These are phyloP conservation scores for Lordiphosa clarofinis DNA, from an alignment of 1,140 invertebrate species.

Conservation along the genomic window DNA sequence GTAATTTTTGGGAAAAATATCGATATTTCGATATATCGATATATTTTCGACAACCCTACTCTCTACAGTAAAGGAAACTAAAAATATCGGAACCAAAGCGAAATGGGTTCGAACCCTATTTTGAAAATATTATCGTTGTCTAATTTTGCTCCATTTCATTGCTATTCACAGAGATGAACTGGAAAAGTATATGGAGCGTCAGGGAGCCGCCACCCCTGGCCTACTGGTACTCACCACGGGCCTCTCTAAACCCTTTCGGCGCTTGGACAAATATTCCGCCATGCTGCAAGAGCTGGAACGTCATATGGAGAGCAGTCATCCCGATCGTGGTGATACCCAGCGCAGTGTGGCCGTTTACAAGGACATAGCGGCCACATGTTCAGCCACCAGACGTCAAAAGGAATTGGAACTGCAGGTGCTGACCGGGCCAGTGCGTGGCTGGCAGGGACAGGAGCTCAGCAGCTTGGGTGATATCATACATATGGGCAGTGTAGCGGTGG, in stretches of 20 bases:
- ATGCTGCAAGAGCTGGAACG: conserved; percentile 97
- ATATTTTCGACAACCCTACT: too few species aligned
- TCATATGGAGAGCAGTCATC: conserved; percentile 96
- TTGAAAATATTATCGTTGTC: too few species aligned
- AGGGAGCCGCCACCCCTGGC: conserved; percentile 90
- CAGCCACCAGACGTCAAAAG: conserved; percentile 93
- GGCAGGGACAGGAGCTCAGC: conserved; percentile 93
- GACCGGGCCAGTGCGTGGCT: conserved; percentile 93
- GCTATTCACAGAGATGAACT: conserved; percentile 86
- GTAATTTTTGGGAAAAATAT: too few species aligned
- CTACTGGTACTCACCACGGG: conserved; percentile 94
- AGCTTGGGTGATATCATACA: conserved; percentile 84
- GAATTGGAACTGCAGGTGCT: conserved; percentile 97
- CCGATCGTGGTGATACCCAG: conserved; percentile 97
- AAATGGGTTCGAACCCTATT: too few species aligned
- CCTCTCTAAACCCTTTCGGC: conserved; percentile 95
- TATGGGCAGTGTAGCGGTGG: conserved; percentile 93
- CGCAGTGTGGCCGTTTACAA: conserved; percentile 95
- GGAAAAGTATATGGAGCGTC: conserved; percentile 92
- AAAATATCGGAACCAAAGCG: too few species aligned
- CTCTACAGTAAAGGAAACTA: too few species aligned
- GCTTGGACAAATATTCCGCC: conserved; percentile 96
- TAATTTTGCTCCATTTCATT: neutral
- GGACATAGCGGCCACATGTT: conserved; percentile 93
- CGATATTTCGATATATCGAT: too few species aligned